A percentile compares a stretch with the other conserved stretches of the same genome.
phyloP scores from a whole-genome alignment of 2,113 vertebrate genomes.

The Ptyas mucosa region DNA sequence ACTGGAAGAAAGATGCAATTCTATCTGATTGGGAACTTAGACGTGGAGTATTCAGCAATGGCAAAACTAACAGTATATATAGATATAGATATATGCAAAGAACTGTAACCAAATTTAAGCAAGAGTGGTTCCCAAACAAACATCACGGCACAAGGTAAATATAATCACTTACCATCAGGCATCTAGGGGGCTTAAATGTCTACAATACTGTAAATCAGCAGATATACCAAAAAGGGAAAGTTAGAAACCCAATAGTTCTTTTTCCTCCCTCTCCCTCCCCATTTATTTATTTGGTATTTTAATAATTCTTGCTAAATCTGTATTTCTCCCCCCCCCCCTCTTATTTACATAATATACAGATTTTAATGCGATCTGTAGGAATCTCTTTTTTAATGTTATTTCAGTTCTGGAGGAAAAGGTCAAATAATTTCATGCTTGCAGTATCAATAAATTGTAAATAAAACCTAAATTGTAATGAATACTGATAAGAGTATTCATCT shows the following conservation, averaged over 20 bases:
- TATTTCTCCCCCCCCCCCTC: rapidly evolving
- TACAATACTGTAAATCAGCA: background rate
- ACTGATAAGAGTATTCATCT: background rate
- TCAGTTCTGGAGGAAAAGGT: background rate
- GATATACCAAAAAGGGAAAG: background rate
- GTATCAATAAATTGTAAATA: too few species aligned
- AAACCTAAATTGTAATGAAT: background rate
- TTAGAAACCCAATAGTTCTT: background rate
- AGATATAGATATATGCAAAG: background rate
- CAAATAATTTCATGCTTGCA: background rate
- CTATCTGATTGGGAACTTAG: background rate
- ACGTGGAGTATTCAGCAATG: background rate
- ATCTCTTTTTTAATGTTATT: background rate
- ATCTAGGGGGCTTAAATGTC: background rate
- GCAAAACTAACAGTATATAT: background rate
- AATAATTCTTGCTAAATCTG: background rate
- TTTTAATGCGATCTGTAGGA: background rate
- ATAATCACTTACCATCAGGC: background rate
- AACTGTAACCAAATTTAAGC: background rate
- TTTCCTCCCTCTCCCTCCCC: background rate
- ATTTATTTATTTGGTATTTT: background rate
- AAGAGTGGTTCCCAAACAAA: background rate
- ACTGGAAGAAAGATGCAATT: background rate
- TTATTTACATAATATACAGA: background rate
- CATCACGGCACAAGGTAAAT: background rate